Conservation (phyloP, 2,888 invertebrate genomes). For the Ryuthela nishihirai region DNA sequence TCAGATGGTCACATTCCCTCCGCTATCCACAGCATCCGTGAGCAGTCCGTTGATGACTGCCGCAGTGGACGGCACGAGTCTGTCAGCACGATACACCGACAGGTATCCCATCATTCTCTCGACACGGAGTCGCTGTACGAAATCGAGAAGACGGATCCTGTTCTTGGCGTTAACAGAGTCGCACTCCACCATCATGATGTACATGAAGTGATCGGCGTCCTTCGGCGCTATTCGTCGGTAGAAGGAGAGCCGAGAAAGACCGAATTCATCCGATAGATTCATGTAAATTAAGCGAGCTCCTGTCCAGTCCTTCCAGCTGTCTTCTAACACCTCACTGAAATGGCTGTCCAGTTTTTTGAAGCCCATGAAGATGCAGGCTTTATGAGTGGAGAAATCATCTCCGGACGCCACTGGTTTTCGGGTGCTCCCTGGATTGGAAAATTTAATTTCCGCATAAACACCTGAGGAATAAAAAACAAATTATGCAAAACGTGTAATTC, state of each 20-base stretch:
- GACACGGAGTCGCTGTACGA: conserved; percentile 51
- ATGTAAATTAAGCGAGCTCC: conserved; percentile 53
- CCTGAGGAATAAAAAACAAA: too few relatives aligned
- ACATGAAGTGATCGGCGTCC: conserved; percentile 51
- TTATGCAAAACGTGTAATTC: too few relatives aligned
- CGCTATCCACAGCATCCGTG: conserved; percentile 15
- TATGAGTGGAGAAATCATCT: conserved; percentile 2
- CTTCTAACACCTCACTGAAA: conserved; percentile 49
- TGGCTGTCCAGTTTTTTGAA: conserved; percentile 51
- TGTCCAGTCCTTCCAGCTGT: conserved; percentile 55
- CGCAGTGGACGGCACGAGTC: conserved; percentile 16
- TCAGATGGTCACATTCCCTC: conserved; percentile 27
- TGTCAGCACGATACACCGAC: conserved; percentile 51
- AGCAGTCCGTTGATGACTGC: conserved; percentile 30
- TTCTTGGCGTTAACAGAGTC: conserved; percentile 46
- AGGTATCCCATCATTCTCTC: conserved; percentile 52
- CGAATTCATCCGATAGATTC: conserved; percentile 52
- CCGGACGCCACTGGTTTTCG: conserved; percentile 7
- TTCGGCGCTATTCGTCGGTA: conserved; percentile 48
- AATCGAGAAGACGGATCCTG: conserved; percentile 50
- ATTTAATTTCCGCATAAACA: conserved; percentile 31
- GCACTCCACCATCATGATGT: conserved; percentile 52
- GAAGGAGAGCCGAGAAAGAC: conserved; percentile 51
- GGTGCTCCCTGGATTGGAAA: conserved; percentile 5
- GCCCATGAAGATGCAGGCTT: conserved; percentile 46